phyloP scores from a whole-genome alignment of 2,888 invertebrate genomes.

The Rutpela maculata region DNA sequence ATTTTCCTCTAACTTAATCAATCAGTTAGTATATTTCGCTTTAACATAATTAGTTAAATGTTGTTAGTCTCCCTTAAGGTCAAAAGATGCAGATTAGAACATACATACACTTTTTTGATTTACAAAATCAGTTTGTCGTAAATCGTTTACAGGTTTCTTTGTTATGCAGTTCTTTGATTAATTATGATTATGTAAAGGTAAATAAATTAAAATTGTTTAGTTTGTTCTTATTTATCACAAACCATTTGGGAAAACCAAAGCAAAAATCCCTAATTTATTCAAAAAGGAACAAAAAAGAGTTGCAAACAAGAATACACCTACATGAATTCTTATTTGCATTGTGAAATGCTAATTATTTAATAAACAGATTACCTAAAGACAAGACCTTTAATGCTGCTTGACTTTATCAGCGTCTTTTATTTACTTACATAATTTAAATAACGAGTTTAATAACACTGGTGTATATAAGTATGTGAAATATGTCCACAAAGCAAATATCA shows the following conservation, averaged over 20 bases:
- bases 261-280: neutral
- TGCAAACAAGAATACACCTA: conserved; percentile 17
- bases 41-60: no score
- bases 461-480: conserved; percentile 19
- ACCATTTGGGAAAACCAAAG: conserved; percentile 3
- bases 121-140: no score
- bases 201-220: no score
- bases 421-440: conserved; percentile 23
- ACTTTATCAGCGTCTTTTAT: neutral
- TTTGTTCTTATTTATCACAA: no score
- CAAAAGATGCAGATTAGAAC: no score
- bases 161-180: no score
- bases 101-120: no score
- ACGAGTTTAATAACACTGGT: conserved; percentile 9
- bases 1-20: no score
- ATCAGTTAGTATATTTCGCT: no score
- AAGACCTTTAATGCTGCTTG: neutral
- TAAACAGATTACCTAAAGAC: neutral
- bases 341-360: neutral
- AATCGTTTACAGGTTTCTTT: no score
- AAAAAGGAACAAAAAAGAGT: neutral
- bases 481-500: conserved; percentile 16
- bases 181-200: no score
- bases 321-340: neutral
- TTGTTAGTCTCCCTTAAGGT: no score